Evolutionary conservation across 1,140 invertebrate species (phyloP), one percentile per base, ranked within the genome.

Genomic region (Drosophila micromelanica): DNA sequence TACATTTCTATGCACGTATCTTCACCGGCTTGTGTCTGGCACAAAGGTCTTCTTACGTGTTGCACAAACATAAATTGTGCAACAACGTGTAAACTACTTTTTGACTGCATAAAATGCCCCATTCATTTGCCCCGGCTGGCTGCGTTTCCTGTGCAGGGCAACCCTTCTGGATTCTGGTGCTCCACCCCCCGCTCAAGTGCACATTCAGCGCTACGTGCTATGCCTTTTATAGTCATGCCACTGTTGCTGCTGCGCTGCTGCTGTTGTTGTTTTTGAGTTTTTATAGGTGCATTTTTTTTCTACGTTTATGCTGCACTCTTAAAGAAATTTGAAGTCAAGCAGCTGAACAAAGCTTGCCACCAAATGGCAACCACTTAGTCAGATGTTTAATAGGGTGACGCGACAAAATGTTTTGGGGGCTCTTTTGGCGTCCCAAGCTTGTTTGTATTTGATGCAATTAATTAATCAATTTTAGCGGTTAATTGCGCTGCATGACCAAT

Each of bases 11-110:
- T 49, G 42, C 60, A 48, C 54, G 64, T 72, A 71, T 61, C 60
- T 72, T 5, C 38, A 2, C 35, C 56, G 61, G 57, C 60, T 56
- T 72, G 69, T 48, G 79, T 72, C 65, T 89, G 76, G 72, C 69
- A 82, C 76, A 73, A 84, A 69, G 69, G 79, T 71, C 78, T 86
- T 91, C 78, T 86, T 91, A 91, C 89, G 80, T 89, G 89, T 85
- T 89, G 89, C 89, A 91, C 84, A 91, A 91, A 79, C 84, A 91
- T 91, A 91, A 91, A 91, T 91, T 87, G 90, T 90, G 85, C 90
- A 91, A 90, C 90, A 91, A 91, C 90, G 90, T 91, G 90, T 87
- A 91, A 91, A 91, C 90, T 90, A 91, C 90, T 87, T 90, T 91
- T 90, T 86, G 89, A 86, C 89, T 91, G 84, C 80, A 91, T 73